These are phyloP conservation scores for Sceliomorpha sp. DNA, from an alignment of 2,888 invertebrate species.

Conservation along the genomic window DNA sequence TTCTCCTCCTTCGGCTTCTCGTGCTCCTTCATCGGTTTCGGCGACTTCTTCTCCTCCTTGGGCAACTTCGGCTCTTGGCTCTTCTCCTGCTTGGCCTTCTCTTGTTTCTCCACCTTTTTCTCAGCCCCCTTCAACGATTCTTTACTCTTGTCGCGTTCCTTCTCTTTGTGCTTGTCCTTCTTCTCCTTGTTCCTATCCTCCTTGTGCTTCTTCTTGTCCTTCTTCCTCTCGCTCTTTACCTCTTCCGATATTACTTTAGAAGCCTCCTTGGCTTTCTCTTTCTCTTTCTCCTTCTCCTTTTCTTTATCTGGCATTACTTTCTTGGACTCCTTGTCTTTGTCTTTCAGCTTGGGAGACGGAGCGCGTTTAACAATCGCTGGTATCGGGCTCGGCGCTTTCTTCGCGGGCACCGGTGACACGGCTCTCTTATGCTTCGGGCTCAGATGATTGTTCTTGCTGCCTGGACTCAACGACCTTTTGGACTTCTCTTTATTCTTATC, in stretches of 20 bases:
- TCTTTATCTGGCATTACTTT: conserved; percentile 67
- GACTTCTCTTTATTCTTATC: conserved; percentile 82
- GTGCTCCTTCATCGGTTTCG: conserved; percentile 69
- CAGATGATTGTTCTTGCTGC: conserved; percentile 71
- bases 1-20: conserved; percentile 73
- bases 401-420: conserved; percentile 69
- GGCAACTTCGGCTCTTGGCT: conserved; percentile 51
- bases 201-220: conserved; percentile 81
- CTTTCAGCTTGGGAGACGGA: conserved; percentile 72
- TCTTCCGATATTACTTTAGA: conserved; percentile 81
- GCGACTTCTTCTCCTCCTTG: conserved; percentile 74
- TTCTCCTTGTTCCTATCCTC: conserved; percentile 83
- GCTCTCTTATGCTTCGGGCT: conserved; percentile 72
- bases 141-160: conserved; percentile 82
- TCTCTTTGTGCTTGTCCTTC: conserved; percentile 80
- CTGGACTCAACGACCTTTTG: conserved; percentile 80
- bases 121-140: conserved; percentile 81
- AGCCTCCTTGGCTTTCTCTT: conserved; percentile 77
- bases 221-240: conserved; percentile 81
- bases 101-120: conserved; percentile 84
- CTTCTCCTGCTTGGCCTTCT: conserved; percentile 80
- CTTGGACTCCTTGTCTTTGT: conserved; percentile 71
- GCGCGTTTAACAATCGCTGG: conserved; percentile 67
- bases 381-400: conserved; percentile 73
- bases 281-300: conserved; percentile 80